Evolutionary conservation across 2,113 vertebrate species (phyloP).

Genomic region (Alectura lathami): DNA sequence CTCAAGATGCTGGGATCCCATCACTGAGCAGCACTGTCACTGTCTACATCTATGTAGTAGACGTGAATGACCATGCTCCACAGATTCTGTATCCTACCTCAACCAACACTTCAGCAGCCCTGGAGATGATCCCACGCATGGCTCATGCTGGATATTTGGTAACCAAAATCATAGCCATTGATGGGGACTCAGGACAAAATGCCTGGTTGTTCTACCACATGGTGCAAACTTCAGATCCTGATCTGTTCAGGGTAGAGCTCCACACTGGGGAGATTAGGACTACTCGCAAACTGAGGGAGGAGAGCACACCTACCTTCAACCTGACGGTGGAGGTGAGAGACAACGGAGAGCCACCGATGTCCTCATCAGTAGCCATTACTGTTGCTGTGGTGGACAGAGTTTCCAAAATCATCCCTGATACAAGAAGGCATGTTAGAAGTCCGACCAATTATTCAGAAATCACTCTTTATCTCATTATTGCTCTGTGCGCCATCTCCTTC

Average conservation of each 20-base stretch:
- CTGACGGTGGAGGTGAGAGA: slow-evolving; percentile 87
- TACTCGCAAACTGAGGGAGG: slow-evolving; percentile 89
- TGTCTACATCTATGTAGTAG: slow-evolving; percentile 89
- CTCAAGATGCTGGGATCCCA: slow-evolving; percentile 89
- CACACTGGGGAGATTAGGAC: slow-evolving; percentile 94
- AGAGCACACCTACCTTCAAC: slow-evolving; percentile 84
- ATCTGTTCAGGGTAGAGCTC: slow-evolving; percentile 92
- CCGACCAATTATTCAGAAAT: slow-evolving; percentile 87
- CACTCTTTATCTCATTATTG: slow-evolving; percentile 95
- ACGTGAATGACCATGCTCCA: slow-evolving; percentile 91
- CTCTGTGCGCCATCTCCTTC: slow-evolving; percentile 90
- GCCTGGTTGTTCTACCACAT: slow-evolving; percentile 90
- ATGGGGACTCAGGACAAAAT: slow-evolving; percentile 92
- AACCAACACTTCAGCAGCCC: slow-evolving; percentile 83
- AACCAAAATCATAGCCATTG: slow-evolving; percentile 90
- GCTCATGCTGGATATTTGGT: slow-evolving; percentile 88
- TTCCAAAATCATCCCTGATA: slow-evolving; percentile 87
- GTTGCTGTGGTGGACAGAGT: slow-evolving; percentile 89
- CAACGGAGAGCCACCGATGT: slow-evolving; percentile 86
- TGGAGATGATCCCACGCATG: slow-evolving; percentile 87
- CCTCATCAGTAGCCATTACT: slow-evolving; percentile 85
- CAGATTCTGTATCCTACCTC: slow-evolving; percentile 88
- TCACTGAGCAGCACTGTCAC: slow-evolving; percentile 88
- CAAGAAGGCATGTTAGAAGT: slow-evolving; percentile 83
- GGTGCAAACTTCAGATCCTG: slow-evolving; percentile 83